phyloP scores from a whole-genome alignment of 1,140 invertebrate species.

The Polypedilum pembai region DNA sequence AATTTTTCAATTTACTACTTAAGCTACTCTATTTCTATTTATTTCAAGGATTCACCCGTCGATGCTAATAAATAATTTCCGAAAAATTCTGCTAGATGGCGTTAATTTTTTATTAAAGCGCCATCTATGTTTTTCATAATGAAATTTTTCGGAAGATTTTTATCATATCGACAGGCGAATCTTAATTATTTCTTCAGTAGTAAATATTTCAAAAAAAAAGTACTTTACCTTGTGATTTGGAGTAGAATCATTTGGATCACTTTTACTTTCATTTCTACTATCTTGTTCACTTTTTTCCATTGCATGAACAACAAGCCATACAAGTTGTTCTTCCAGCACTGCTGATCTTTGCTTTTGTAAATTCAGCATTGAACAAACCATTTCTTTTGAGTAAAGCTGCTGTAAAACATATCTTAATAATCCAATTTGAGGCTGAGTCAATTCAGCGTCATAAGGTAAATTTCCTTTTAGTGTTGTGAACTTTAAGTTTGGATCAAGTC shows the following conservation, averaged over 20 bases:
- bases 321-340: slow-evolving; percentile 86
- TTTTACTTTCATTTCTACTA: slow-evolving; percentile 34
- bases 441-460: slow-evolving; percentile 81
- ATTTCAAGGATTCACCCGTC: too few relatives aligned
- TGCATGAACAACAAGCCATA: slow-evolving; percentile 82
- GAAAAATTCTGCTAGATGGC: too few relatives aligned
- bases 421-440: slow-evolving; percentile 82
- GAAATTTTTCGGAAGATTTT: too few relatives aligned
- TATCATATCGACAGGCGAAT: too few relatives aligned
- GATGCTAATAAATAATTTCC: too few relatives aligned
- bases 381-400: slow-evolving; percentile 92
- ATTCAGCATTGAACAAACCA: slow-evolving; percentile 91
- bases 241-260: slow-evolving; percentile 38
- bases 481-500: slow-evolving; percentile 77
- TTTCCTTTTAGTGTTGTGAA: slow-evolving; percentile 79
- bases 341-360: slow-evolving; percentile 84
- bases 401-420: slow-evolving; percentile 84
- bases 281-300: slow-evolving; percentile 84
- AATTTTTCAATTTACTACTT: too few relatives aligned
- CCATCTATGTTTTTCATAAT: too few relatives aligned
- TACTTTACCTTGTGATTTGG: slow-evolving; percentile 34
- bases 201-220: too few relatives aligned
- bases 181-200: too few relatives aligned
- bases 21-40: too few relatives aligned
- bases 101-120: too few relatives aligned